Conservation (phyloP, 1,140 invertebrate genomes). For the Phenacoccus solenopsis region DNA sequence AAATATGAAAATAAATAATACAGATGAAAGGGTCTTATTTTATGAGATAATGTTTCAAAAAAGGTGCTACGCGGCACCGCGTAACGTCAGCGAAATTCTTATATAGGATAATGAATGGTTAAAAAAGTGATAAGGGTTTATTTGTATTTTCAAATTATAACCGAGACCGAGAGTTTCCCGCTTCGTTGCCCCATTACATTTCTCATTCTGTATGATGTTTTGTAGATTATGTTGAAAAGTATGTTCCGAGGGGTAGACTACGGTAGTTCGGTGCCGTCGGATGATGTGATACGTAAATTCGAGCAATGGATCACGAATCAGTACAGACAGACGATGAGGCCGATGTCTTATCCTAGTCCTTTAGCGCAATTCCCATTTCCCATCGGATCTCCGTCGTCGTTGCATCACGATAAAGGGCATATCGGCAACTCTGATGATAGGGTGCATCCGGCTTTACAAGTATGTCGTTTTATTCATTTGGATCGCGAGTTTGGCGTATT, state of each 20-base stretch:
- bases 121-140: neutral
- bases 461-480: conserved; percentile 1
- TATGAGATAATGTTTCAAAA: neutral
- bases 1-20: conserved; percentile 14
- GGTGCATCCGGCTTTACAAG: conserved; percentile 18
- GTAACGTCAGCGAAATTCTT: neutral
- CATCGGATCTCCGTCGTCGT: conserved; percentile 17
- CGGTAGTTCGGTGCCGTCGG: conserved; percentile 45
- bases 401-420: conserved; percentile 9
- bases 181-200: neutral
- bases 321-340: conserved; percentile 35
- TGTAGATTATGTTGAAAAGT: neutral
- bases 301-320: conserved; percentile 59
- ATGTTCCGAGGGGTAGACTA: neutral
- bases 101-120: neutral
- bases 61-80: neutral
- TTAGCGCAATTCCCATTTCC: conserved; percentile 20
- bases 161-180: neutral
- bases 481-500: neutral
- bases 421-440: neutral
- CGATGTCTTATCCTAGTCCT: conserved; percentile 30
- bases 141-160: neutral
- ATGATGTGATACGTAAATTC: conserved; percentile 61
- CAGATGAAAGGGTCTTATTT: conserved; percentile 8
- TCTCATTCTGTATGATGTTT: neutral